phyloP scores from a whole-genome alignment of 2,113 vertebrate species.

The Procavia capensis region DNA sequence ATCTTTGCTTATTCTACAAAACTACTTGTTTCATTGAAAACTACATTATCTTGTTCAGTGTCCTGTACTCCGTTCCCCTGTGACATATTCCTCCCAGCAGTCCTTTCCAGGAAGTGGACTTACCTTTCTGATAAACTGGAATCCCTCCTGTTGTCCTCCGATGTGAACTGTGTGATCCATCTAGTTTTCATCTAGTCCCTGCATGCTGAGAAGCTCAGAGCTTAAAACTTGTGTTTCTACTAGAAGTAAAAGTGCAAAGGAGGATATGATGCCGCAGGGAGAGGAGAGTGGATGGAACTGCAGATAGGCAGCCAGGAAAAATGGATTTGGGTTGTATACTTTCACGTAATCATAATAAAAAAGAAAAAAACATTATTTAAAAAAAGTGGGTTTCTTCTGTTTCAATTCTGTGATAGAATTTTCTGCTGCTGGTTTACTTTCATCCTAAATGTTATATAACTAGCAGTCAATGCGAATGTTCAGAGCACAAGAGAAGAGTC shows the following conservation, averaged over 20 bases:
- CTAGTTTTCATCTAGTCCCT: neutral
- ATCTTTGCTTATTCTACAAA: neutral
- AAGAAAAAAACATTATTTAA: too few species aligned
- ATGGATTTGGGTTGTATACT: too few species aligned
- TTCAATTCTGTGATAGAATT: neutral
- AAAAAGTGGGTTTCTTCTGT: neutral
- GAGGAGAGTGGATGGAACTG: too few species aligned
- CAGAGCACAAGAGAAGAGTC: neutral
- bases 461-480: neutral
- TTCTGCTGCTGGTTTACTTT: neutral
- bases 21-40: neutral
- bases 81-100: neutral
- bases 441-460: too few species aligned
- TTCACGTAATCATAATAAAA: too few species aligned
- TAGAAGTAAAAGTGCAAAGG: too few species aligned
- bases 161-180: neutral
- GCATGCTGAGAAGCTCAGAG: neutral
- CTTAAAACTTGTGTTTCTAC: neutral
- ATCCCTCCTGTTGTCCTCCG: neutral
- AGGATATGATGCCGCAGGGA: too few species aligned
- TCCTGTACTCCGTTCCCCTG: neutral
- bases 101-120: constrained; percentile 24
- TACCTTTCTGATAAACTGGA: neutral
- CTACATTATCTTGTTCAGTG: neutral
- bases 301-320: too few species aligned